Evolutionary conservation across 2,888 invertebrate genomes (phyloP).

Genomic region (Dynastes tityus): DNA sequence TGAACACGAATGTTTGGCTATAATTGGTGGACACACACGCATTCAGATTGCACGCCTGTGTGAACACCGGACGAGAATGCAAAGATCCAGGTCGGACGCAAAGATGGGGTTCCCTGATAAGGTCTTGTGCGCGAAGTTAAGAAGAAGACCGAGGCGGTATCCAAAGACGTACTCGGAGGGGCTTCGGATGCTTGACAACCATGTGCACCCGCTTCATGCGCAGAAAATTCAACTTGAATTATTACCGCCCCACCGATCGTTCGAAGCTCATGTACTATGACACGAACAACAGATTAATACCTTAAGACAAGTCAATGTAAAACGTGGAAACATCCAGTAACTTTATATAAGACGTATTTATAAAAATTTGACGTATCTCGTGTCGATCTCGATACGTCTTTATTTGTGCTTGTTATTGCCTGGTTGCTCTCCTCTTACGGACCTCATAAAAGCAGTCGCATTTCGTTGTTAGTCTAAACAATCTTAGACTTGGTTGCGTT

Average conservation of each 20-base stretch:
- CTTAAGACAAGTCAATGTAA: constrained; percentile 43
- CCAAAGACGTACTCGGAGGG: constrained; percentile 11
- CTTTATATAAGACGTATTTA: constrained; percentile 44
- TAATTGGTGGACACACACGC: constrained; percentile 57
- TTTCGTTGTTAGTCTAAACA: constrained; percentile 35
- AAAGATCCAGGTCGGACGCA: constrained; percentile 50
- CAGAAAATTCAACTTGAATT: constrained; percentile 51
- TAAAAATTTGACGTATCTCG: constrained; percentile 48
- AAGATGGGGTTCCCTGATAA: constrained; percentile 51
- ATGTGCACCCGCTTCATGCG: constrained; percentile 52
- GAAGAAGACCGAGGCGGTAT: constrained; percentile 9
- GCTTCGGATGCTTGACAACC: constrained; percentile 53
- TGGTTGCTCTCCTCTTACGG: background rate
- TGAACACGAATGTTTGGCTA: constrained; percentile 57
- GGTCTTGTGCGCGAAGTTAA: constrained; percentile 34
- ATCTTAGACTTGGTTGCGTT: background rate
- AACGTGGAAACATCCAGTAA: constrained; percentile 47
- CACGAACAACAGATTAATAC: constrained; percentile 51
- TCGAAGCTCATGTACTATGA: constrained; percentile 49
- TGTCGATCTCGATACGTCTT: constrained; percentile 48
- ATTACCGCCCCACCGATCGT: constrained; percentile 40
- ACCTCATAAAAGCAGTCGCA: constrained; percentile 26
- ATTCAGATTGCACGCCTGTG: constrained; percentile 54
- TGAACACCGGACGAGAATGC: constrained; percentile 53
- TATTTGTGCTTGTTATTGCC: constrained; percentile 39